Evolutionary conservation across 1,140 invertebrate species (phyloP).

Genomic region (Drosophila ironensis): DNA sequence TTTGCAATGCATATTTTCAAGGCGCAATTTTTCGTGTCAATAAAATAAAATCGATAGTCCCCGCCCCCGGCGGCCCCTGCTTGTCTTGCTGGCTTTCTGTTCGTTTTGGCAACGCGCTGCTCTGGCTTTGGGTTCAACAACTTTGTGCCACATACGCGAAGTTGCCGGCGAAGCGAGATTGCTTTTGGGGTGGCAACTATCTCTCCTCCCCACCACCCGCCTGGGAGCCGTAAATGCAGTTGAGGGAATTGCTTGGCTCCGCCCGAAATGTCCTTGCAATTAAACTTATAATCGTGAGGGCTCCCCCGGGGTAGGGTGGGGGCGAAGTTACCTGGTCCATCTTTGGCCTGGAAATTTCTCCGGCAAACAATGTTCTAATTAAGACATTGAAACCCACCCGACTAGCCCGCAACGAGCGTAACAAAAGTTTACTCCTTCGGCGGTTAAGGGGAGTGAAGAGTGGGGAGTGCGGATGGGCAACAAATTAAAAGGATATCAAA

Average conservation of each 20-base stretch:
- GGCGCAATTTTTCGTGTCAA: constrained; percentile 75
- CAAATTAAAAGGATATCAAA: constrained; percentile 72
- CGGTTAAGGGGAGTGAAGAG: neutral
- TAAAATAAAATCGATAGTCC: constrained; percentile 71
- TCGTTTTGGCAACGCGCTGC: constrained; percentile 36
- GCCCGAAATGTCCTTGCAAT: constrained; percentile 17
- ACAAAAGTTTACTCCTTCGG: constrained; percentile 13
- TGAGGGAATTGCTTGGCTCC: constrained; percentile 15
- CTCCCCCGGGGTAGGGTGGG: neutral
- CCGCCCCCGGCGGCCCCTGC: neutral
- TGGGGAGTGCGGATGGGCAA: neutral
- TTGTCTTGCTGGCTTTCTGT: neutral
- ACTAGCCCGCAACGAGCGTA: constrained; percentile 29
- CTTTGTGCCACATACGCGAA: constrained; percentile 53
- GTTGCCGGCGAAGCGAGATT: neutral
- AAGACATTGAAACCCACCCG: constrained; percentile 42
- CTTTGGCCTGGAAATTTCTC: constrained; percentile 13
- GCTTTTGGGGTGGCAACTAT: neutral
- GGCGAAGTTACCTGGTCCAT: too few species aligned
- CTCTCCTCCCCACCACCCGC: neutral
- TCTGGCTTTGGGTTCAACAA: constrained; percentile 60
- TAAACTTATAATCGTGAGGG: constrained; percentile 22
- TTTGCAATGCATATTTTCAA: constrained; percentile 71
- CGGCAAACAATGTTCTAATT: constrained; percentile 57
- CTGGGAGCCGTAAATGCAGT: constrained; percentile 12